Evolutionary conservation across 2,797 vertebrate species (phyloP).

Genomic region (Acanthornis magna): DNA sequence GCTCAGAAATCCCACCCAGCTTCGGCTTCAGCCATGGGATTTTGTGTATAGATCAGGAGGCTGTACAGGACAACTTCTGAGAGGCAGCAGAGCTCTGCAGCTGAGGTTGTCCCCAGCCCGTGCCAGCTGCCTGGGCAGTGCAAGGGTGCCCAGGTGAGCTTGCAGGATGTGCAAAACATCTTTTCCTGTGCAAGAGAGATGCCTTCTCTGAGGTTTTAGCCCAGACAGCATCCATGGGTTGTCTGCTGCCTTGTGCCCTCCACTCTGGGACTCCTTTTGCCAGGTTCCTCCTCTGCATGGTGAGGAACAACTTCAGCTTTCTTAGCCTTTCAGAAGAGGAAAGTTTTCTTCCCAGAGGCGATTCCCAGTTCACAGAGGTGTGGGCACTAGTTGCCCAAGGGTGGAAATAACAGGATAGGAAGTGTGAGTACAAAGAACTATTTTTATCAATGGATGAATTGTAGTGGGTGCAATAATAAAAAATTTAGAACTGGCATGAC

Average conservation of each 20-base stretch:
- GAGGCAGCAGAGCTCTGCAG: background rate
- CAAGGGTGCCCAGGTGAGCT: background rate
- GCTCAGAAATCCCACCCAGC: background rate
- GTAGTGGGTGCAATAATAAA: background rate
- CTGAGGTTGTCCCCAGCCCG: background rate
- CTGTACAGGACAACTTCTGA: background rate
- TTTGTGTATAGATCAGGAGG: background rate
- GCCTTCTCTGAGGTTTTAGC: background rate
- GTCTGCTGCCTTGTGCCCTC: background rate
- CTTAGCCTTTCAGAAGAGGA: background rate
- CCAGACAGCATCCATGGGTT: background rate
- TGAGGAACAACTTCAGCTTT: background rate
- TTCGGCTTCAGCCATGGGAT: background rate
- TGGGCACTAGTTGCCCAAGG: background rate
- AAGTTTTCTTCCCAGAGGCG: background rate
- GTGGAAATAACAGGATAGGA: constrained; percentile 39
- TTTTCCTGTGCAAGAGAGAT: background rate
- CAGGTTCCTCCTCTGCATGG: background rate
- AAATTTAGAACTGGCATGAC: background rate
- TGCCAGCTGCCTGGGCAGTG: background rate
- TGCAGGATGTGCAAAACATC: background rate
- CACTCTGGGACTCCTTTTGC: background rate
- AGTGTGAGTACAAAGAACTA: constrained; percentile 35
- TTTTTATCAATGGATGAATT: constrained; percentile 41
- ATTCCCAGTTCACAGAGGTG: background rate